Percentiles rank a stretch among this genome's conserved stretches.
Evolutionary conservation across 2,797 vertebrate genomes (phyloP).

Genomic region (Sarcophilus harrisii): DNA sequence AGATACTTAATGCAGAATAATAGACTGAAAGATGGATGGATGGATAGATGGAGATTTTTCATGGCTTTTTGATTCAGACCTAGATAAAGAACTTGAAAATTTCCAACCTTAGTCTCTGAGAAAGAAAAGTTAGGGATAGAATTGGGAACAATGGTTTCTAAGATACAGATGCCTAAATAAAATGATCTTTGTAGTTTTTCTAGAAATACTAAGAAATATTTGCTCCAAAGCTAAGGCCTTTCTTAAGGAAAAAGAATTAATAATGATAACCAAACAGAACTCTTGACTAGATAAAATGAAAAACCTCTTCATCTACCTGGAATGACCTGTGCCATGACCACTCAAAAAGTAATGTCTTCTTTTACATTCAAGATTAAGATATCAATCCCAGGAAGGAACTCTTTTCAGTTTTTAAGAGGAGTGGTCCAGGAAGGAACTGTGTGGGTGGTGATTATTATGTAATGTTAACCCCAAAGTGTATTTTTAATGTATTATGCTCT

Average conservation of each 20-base stretch:
- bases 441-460: neutral
- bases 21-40: neutral
- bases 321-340: neutral
- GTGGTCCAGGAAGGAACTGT: neutral
- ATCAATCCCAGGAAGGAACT: neutral
- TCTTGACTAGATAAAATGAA: neutral
- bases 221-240: neutral
- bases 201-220: neutral
- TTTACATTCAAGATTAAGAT: neutral
- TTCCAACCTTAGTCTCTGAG: neutral
- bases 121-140: neutral
- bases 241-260: neutral
- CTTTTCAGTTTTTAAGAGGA: neutral
- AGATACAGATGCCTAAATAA: neutral
- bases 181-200: neutral
- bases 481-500: neutral
- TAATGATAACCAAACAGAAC: neutral
- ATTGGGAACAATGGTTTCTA: neutral
- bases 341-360: neutral
- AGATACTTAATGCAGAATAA: neutral
- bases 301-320: neutral
- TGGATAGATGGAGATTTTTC: neutral
- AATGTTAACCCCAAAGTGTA: neutral
- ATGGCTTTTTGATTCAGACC: neutral
- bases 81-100: neutral